Evolutionary conservation across 2,113 vertebrate genomes (phyloP).

Genomic region (Scolopax mira): DNA sequence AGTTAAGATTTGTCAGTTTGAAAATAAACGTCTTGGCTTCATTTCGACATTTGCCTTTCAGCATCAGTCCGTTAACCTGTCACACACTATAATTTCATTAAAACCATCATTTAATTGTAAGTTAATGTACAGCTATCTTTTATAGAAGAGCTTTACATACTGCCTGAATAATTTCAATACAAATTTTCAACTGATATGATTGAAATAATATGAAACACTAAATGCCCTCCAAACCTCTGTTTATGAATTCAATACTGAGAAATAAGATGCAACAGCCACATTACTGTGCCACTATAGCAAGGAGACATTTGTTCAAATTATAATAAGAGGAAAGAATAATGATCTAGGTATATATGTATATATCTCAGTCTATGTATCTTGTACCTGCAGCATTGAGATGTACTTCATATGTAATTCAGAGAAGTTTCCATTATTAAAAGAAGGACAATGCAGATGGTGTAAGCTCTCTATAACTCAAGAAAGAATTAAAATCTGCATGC

Average conservation of each 20-base stretch:
- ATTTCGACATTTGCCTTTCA: conserved; percentile 73
- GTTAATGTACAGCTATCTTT: conserved; percentile 58
- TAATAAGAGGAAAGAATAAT: neutral
- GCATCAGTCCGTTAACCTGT: conserved; percentile 70
- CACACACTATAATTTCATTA: conserved; percentile 73
- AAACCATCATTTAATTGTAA: conserved; percentile 69
- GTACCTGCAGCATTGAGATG: neutral
- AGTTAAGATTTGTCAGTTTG: conserved; percentile 75
- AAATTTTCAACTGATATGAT: conserved; percentile 5
- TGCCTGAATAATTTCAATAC: conserved; percentile 16
- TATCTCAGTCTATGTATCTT: neutral
- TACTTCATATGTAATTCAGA: neutral
- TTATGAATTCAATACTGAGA: neutral
- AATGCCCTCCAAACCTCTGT: neutral
- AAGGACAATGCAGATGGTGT: conserved; percentile 11
- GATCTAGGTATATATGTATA: neutral
- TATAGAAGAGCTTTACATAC: neutral
- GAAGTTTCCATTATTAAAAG: neutral
- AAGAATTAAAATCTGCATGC: conserved; percentile 71
- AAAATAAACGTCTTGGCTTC: conserved; percentile 74
- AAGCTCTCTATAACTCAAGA: conserved; percentile 25
- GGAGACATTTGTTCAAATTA: neutral
- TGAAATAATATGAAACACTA: conserved; percentile 4
- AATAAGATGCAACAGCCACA: neutral
- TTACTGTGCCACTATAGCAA: neutral